Conservation (phyloP, 2,888 invertebrate species). For the Dasypolia templi region DNA sequence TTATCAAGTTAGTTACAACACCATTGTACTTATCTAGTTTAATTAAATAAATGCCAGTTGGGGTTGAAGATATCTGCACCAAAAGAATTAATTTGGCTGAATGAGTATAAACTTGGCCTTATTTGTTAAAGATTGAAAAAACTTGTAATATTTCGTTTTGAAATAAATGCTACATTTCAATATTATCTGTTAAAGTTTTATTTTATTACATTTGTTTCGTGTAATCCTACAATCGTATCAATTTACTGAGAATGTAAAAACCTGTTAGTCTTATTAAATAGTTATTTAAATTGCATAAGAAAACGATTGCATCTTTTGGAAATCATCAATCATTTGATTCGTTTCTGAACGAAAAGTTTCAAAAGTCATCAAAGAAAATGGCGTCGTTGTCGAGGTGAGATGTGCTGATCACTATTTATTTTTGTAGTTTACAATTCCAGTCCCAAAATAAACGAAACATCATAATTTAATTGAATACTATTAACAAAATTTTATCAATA, state of each 20-base stretch:
- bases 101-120: slow-evolving; percentile 30
- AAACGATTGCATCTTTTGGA: background rate
- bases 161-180: slow-evolving; percentile 28
- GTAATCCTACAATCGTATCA: no score
- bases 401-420: slow-evolving; percentile 54
- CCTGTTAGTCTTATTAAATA: no score
- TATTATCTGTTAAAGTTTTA: background rate
- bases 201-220: background rate
- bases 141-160: slow-evolving; percentile 12
- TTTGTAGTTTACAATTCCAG: background rate
- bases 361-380: slow-evolving; percentile 75
- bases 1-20: background rate
- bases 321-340: background rate
- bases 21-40: background rate
- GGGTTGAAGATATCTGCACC: background rate
- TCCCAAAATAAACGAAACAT: background rate
- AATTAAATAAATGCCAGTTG: background rate
- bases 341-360: slow-evolving; percentile 34
- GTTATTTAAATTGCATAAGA: background rate
- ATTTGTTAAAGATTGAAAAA: slow-evolving; percentile 15
- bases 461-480: background rate
- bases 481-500: no score
- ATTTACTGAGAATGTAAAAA: no score
- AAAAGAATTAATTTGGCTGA: slow-evolving; percentile 35
- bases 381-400: slow-evolving; percentile 87